Base-by-base conservation (phyloP, 2,797 vertebrate genomes). In the Acridotheres tristis region DNA sequence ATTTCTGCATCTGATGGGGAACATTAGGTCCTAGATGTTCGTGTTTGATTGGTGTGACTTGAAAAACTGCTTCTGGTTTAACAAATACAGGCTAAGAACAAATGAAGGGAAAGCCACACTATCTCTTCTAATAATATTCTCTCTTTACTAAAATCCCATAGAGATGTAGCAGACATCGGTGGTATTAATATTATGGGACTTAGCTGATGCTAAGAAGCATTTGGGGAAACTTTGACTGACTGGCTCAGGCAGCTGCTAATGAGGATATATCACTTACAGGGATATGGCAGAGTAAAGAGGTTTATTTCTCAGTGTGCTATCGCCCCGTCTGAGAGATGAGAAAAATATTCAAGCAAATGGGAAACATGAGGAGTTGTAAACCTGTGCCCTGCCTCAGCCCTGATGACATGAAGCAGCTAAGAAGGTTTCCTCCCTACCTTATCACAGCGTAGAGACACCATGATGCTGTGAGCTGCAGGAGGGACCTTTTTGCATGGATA, bases 171-270 rank as follows among this genome's bases (percentile, higher is more conserved):
- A 96, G 95, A 79, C 95, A 94, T 93, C 0, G 4, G 57, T 69
- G 87, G 90, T 92, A 96, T 96, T 96, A 97, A 94, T 97, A 95
- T 95, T 97, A 95, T 94, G 93, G 7, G 69, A 93, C 89, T 97
- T 95, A 96, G 94, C 89, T 95, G 94, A 95, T 90, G 91, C 93
- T 97, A 96, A 96, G 95, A 94, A 96, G 95, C 95, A 94, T 94
- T 93, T 97, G 96, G 96, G 95, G 96, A 94, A 97, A 96, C 88
- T 94, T 91, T 96, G 96, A 96, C 92, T 96, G 96, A 95, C 96
- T 96, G 78, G 79, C 80, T 81, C 94, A 94, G 93, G 95, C 89
- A 77, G 73, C 61, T 96, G 88, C 90, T 97, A 97, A 96, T 96
- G 94, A 97, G 95, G 87, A 96, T 95, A 91, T 95, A 91, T 95